Conservation (phyloP, 2,113 vertebrate genomes). For the Entelurus aequoreus region DNA sequence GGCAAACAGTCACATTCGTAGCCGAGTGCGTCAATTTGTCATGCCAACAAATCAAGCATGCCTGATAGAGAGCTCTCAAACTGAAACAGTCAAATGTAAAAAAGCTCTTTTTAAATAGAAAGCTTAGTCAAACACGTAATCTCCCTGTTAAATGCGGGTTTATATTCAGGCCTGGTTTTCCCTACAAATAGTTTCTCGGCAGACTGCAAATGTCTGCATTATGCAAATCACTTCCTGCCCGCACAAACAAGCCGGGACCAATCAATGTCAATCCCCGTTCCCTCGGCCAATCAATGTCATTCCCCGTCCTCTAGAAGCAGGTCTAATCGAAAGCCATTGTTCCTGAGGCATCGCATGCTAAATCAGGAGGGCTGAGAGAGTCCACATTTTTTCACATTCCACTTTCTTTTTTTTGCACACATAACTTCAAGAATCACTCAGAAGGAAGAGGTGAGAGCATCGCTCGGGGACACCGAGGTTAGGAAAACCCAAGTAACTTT, state of each 20-base stretch:
- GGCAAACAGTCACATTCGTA: too few relatives aligned
- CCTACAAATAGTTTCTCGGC: conserved; percentile 32
- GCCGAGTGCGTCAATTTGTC: too few relatives aligned
- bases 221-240: conserved; percentile 66
- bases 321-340: conserved; percentile 59
- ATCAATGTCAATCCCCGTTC: conserved; percentile 71
- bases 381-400: conserved; percentile 29
- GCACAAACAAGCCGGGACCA: conserved; percentile 67
- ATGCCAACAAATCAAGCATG: too few relatives aligned
- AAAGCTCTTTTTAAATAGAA: conserved; percentile 9
- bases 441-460: conserved; percentile 21
- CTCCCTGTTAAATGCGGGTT: conserved; percentile 30
- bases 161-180: conserved; percentile 41
- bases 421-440: conserved; percentile 38
- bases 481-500: conserved; percentile 3
- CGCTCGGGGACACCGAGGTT: conserved; percentile 11
- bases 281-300: conserved; percentile 70
- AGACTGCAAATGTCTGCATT: conserved; percentile 66
- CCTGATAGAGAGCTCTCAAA: too few relatives aligned
- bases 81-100: conserved; percentile 3
- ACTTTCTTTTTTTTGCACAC: conserved; percentile 11
- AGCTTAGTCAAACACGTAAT: conserved; percentile 8
- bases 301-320: conserved; percentile 48
- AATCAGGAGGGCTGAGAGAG: conserved; percentile 28
- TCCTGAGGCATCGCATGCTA: conserved; percentile 46